These are phyloP conservation scores for Cryptoprocta ferox DNA, from an alignment of 2,797 vertebrate species.

Conservation along the genomic window DNA sequence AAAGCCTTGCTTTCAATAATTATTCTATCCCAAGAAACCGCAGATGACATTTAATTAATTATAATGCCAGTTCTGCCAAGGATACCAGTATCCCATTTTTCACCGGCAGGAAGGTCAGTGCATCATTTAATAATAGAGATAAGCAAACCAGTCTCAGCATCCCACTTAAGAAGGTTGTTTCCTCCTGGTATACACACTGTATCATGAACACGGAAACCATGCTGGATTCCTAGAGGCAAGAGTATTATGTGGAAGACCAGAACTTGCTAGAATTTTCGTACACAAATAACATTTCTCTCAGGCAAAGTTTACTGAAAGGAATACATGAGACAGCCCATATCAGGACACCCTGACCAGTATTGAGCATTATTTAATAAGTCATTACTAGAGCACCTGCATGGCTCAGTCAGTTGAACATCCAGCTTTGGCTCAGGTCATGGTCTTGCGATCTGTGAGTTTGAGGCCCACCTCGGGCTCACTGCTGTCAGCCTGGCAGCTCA, in stretches of 20 bases:
- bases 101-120: not conserved
- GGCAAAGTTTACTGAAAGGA: not conserved
- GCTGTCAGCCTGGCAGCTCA: too few relatives aligned
- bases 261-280: not conserved
- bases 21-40: not conserved
- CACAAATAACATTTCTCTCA: not conserved
- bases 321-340: not conserved
- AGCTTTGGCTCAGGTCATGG: too few relatives aligned
- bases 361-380: not conserved
- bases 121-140: not conserved
- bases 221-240: not conserved
- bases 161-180: not conserved
- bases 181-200: not conserved
- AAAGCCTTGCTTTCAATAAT: not conserved
- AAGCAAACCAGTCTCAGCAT: not conserved
- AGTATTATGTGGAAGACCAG: not conserved
- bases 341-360: not conserved
- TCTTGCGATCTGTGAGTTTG: too few relatives aligned
- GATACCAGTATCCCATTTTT: not conserved
- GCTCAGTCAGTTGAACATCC: too few relatives aligned
- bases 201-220: not conserved
- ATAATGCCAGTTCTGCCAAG: not conserved
- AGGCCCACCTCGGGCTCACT: fast-evolving
- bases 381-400: not conserved
- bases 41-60: not conserved